phyloP scores from a whole-genome alignment of 2,113 vertebrate species.

The Podarcis raffonei region DNA sequence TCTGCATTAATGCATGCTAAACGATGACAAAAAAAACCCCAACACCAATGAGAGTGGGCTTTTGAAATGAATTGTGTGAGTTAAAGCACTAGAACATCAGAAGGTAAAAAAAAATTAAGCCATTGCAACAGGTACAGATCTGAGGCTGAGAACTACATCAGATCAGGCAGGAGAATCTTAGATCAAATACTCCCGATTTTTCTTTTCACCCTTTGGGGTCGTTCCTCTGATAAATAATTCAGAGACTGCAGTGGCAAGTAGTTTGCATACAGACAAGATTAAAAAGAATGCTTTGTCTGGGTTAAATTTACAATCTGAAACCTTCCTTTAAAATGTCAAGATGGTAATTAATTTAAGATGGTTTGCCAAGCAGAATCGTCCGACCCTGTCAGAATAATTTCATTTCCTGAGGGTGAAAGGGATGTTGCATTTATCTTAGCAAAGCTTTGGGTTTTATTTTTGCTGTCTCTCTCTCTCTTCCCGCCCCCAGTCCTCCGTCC shows the following conservation, averaged over 20 bases:
- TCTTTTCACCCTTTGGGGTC: conserved; percentile 76
- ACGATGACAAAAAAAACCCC: neutral
- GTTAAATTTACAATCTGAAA: conserved; percentile 84
- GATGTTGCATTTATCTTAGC: conserved; percentile 73
- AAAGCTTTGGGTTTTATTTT: conserved; percentile 67
- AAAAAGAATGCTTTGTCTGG: conserved; percentile 84
- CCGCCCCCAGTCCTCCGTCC: neutral
- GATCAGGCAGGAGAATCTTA: conserved; percentile 56
- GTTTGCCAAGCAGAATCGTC: conserved; percentile 76
- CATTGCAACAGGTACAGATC: conserved; percentile 73
- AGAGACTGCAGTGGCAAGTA: conserved; percentile 79
- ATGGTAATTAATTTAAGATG: conserved; percentile 84
- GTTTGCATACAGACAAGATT: conserved; percentile 88
- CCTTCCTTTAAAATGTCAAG: conserved; percentile 84
- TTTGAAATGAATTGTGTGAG: conserved; percentile 33
- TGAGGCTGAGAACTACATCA: conserved; percentile 68
- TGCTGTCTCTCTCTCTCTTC: conserved; percentile 39
- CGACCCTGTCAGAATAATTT: conserved; percentile 81
- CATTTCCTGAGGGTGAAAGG: conserved; percentile 75
- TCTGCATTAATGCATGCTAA: neutral
- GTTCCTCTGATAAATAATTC: conserved; percentile 84
- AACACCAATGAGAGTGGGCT: neutral
- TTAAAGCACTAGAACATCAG: conserved; percentile 61
- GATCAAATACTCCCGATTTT: conserved; percentile 76
- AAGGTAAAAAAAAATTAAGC: conserved; percentile 66